These are phyloP conservation scores for Phenganax subtilis DNA, from an alignment of 92 coral and sea anemone genomes.

Conservation along the genomic window DNA sequence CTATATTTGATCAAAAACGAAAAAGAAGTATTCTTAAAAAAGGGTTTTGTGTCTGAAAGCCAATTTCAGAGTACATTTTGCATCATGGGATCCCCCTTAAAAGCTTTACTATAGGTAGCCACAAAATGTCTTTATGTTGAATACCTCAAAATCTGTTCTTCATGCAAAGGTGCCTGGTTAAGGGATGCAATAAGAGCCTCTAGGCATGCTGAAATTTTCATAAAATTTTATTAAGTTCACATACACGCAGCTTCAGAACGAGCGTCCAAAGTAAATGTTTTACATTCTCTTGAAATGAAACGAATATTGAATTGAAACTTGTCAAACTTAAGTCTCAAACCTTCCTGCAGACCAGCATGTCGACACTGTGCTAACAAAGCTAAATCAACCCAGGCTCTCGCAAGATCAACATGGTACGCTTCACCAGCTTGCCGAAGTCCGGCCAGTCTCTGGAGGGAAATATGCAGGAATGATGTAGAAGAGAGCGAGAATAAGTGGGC, in stretches of 20 bases:
- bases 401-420: constrained; percentile 75
- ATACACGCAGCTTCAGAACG: background rate
- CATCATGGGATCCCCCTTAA: no score
- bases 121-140: no score
- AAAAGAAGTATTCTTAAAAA: background rate
- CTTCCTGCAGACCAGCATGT: constrained; percentile 68
- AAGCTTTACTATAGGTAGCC: background rate
- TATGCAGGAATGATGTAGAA: background rate
- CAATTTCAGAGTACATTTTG: no score
- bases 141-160: constrained; percentile 75
- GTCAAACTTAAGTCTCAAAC: constrained; percentile 24
- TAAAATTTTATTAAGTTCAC: background rate
- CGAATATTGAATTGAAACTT: no score
- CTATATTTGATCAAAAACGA: constrained; percentile 40
- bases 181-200: constrained; percentile 74
- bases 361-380: constrained; percentile 79
- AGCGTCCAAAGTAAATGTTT: background rate
- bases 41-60: background rate
- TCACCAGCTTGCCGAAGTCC: constrained; percentile 76
- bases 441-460: constrained; percentile 71
- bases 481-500: background rate
- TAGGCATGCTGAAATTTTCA: constrained; percentile 60
- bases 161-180: constrained; percentile 66
- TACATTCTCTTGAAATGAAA: background rate
- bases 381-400: constrained; percentile 95